These are phyloP conservation scores for Microctenopoma steveboyesi DNA, from an alignment of 2,797 vertebrate species.

Conservation along the genomic window DNA sequence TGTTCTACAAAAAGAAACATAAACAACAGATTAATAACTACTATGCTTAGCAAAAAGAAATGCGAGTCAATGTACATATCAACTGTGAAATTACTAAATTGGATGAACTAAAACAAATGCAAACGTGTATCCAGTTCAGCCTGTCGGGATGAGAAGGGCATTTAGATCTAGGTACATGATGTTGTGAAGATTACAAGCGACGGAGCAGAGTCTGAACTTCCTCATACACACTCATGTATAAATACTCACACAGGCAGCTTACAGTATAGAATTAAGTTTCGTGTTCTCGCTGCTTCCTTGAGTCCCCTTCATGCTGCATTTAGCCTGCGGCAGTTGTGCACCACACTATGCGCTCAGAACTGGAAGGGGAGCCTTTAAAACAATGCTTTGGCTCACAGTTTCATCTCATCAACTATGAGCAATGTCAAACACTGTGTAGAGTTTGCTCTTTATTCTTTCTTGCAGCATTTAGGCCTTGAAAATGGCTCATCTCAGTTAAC, in stretches of 20 bases:
- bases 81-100: conserved; percentile 12
- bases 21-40: not conserved
- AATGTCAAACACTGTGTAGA: conserved; percentile 1
- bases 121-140: not conserved
- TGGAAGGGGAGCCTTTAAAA: conserved; percentile 22
- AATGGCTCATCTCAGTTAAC: conserved; percentile 32
- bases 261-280: conserved; percentile 2
- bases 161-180: conserved; percentile 20
- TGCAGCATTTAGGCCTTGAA: conserved; percentile 2
- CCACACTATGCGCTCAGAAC: conserved; percentile 1
- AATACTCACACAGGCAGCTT: conserved; percentile 11
- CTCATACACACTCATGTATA: conserved; percentile 7
- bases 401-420: conserved; percentile 7
- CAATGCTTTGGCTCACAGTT: conserved; percentile 25
- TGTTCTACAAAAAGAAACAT: not conserved
- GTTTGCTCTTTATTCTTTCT: not conserved
- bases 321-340: conserved; percentile 29
- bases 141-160: not conserved
- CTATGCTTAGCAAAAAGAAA: not conserved
- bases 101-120: not conserved
- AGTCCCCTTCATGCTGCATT: conserved; percentile 20
- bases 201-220: conserved; percentile 25
- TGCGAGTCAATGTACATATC: not conserved
- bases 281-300: conserved; percentile 14
- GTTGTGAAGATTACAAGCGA: conserved; percentile 4